Base-by-base conservation (phyloP, 2,113 vertebrate genomes). In the Octodon degus region DNA sequence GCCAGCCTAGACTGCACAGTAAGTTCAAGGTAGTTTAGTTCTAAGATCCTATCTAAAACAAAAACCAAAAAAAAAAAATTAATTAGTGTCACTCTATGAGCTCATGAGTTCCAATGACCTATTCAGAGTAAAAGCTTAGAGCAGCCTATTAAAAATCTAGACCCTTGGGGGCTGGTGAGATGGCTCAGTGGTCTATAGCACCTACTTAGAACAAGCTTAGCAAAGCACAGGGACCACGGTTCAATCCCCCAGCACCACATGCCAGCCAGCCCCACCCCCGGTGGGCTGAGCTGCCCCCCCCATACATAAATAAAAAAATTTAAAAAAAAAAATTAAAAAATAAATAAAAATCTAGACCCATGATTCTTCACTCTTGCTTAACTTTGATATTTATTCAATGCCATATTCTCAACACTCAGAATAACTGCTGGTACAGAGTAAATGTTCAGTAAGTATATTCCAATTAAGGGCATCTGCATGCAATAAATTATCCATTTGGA, bases 391-490 rank as follows among this genome's bases (percentile, higher is more conserved):
- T 90, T 90, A 32, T 85, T 77, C 11, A 90, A 2, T 81, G 12
- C 16, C 90, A 65, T 94, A 94, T 90, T 11, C 50, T 89, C 60
- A 86, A 68, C 72, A 89, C 4, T 24, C 5, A 43, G 47, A 70
- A 67, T 27, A 86, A 87, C 47, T 37, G 67, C 50, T 95, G 60
- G 43, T 60, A 88, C 30, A 96, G 24, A 77, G 55, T 83, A 87
- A 50, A 30, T 53, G 55, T 27, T 89, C 50, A 63, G 84, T 94
- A 96, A 93, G 77, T 65, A 94, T 82, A 79, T 94, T 74, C 19
- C 58, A 60, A 96, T 62, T 93, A 94, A 89, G 62, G 74, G 20
- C 91, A 97, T 85, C 17, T 32, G 88, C 1, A 80, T 32, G 32
- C 76, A 11, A 60, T 43, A 11, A 68, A 81, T 65, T 88, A 92